These are phyloP conservation scores for Peromyscus nudipes DNA, from an alignment of 2,797 vertebrate genomes.

Conservation along the genomic window DNA sequence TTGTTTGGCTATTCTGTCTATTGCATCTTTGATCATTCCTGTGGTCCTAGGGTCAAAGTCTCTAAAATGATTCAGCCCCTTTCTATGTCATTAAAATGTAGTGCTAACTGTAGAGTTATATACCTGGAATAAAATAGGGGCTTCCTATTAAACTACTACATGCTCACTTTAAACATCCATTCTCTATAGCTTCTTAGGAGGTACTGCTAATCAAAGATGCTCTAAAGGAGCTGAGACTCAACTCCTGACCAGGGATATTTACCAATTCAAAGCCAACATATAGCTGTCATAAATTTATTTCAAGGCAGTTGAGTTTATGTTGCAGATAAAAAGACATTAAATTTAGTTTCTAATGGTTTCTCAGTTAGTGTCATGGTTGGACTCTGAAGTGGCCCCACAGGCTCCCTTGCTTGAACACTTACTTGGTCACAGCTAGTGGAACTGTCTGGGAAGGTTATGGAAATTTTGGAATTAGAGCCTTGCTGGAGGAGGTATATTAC, in stretches of 20 bases:
- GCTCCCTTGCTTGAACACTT: not conserved
- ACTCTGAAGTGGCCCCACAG: not conserved
- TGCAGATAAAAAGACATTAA: not conserved
- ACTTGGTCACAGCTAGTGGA: not conserved
- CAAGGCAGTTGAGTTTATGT: not conserved
- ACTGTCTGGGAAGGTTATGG: not conserved
- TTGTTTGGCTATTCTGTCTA: not conserved
- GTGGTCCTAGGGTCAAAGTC: not conserved
- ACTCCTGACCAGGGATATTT: not conserved
- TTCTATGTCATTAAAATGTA: not conserved
- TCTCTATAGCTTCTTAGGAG: too few species aligned
- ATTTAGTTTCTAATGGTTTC: not conserved
- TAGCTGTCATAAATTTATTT: not conserved
- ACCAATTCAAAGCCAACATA: not conserved
- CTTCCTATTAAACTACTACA: not conserved
- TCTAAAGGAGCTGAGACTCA: not conserved
- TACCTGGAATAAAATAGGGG: not conserved
- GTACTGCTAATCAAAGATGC: not conserved
- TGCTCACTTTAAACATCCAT: too few species aligned
- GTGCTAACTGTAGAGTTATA: not conserved
- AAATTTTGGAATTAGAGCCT: too few species aligned
- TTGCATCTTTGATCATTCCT: not conserved
- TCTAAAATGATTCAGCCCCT: too few species aligned
- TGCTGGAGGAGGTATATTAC: too few species aligned
- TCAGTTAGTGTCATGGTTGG: not conserved